These are phyloP conservation scores for Smutsia temminckii DNA, from an alignment of 2,797 vertebrate genomes.

Conservation along the genomic window DNA sequence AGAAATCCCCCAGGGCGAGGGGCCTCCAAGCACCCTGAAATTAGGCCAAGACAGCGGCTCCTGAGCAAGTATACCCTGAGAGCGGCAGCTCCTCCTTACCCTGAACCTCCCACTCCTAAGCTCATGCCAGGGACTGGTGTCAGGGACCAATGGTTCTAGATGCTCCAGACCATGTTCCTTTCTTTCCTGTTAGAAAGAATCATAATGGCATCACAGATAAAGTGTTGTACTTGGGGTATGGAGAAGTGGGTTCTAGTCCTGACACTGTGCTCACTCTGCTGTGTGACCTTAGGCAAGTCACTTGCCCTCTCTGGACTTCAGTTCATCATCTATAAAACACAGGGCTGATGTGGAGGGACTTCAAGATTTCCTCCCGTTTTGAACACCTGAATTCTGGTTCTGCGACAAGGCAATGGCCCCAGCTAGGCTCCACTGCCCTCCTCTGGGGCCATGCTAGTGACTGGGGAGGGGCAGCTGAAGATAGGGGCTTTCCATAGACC, in stretches of 20 bases:
- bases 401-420: background rate
- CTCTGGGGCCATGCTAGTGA: too few species aligned
- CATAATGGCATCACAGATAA: background rate
- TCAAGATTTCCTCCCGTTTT: background rate
- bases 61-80: background rate
- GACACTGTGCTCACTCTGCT: background rate
- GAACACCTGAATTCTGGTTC: background rate
- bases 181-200: background rate
- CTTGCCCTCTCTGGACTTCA: background rate
- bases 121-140: background rate
- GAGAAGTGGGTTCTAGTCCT: background rate
- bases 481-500: background rate
- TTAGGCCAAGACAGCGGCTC: background rate
- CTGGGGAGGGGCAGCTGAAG: background rate
- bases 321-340: background rate
- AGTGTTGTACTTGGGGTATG: background rate
- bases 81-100: background rate
- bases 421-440: background rate
- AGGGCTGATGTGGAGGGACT: background rate
- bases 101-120: background rate
- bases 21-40: background rate
- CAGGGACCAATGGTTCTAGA: background rate
- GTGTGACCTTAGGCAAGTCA: background rate
- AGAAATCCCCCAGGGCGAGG: background rate
- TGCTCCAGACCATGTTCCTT: background rate